A percentile compares a stretch with the other conserved stretches of the same genome.
Conservation (phyloP, 2,888 invertebrate species). For the Halictus ligatus region DNA sequence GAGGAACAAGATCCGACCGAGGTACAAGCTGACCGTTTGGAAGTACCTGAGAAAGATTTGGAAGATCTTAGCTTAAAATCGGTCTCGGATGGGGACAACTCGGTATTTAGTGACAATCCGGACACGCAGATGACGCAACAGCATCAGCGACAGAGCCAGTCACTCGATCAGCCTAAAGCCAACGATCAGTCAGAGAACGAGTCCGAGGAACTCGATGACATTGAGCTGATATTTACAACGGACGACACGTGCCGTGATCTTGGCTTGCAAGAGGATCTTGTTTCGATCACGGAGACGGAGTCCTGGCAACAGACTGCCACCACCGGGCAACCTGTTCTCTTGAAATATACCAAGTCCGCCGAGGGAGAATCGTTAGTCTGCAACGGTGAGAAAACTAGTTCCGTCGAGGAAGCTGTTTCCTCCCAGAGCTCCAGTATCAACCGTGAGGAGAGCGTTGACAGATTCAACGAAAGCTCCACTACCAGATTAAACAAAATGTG, state of each 20-base stretch:
- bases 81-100: conserved; percentile 87
- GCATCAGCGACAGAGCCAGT: conserved; percentile 56
- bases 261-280: conserved; percentile 89
- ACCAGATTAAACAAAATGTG: conserved; percentile 86
- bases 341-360: conserved; percentile 86
- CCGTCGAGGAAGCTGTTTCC: conserved; percentile 83
- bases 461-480: conserved; percentile 86
- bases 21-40: conserved; percentile 66
- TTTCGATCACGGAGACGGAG: conserved; percentile 89
- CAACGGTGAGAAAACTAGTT: conserved; percentile 80
- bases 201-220: conserved; percentile 92
- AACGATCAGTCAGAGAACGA: conserved; percentile 86
- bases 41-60: conserved; percentile 83
- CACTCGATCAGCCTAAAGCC: conserved; percentile 70
- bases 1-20: conserved; percentile 43
- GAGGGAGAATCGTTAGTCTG: conserved; percentile 85
- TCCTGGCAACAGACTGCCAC: conserved; percentile 84
- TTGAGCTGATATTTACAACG: conserved; percentile 92
- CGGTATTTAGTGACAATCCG: conserved; percentile 85
- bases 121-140: conserved; percentile 67
- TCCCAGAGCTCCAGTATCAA: conserved; percentile 83
- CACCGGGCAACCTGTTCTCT: conserved; percentile 85
- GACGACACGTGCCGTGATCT: conserved; percentile 89
- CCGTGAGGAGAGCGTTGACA: conserved; percentile 88
- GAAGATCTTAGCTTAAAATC: conserved; percentile 87